Evolutionary conservation across 1,140 invertebrate genomes (phyloP), one percentile per base, ranked within the genome.

Genomic region (Diorhabda sublineata): DNA sequence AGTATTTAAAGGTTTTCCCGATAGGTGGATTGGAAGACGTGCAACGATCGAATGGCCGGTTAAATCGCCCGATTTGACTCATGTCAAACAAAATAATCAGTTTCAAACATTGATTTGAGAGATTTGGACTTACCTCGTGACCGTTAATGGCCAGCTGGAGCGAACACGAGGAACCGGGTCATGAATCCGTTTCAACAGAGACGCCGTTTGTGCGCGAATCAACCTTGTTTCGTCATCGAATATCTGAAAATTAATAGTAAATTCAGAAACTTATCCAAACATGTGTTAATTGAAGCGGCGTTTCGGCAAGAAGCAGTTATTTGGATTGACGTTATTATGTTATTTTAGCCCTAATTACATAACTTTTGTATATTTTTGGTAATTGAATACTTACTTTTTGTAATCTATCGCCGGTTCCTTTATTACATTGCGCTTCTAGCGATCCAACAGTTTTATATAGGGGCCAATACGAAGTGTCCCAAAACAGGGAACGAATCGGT

Each of bases 171-270:
- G 88, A 63, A 92, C 86, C 56, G 89, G 89, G 42, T 88, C 86
- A 74, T 92, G 89, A 69, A 92, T 86, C 74, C 87, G 86, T 71
- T 87, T 87, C 70, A 93, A 83, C 58, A 93, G 83, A 65, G 89
- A 86, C 69, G 89, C 87, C 9, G 91, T 90, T 74, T 90, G 87
- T 11, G 91, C 88, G 67, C 91, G 86, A 79, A 94, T 93, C 71
- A 88, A 85, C 75, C 87, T 87, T 62, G 89, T 88, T 82, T 93
- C 91, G 81, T 92, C 91, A 79, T 92, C 89, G 81, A 92, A 94
- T 69, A 85, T 84, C 92, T 94, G 75, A 67, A 80, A 81, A 64
- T 6, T 56, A 42, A 63, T 7, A 56, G 52, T 6, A 56, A 56
- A 7, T 56, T 56, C n/a, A 56, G 52, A 56, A 56, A 7, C 6